Conservation (phyloP, 2,113 vertebrate genomes). For the Peucedramus taeniatus region DNA sequence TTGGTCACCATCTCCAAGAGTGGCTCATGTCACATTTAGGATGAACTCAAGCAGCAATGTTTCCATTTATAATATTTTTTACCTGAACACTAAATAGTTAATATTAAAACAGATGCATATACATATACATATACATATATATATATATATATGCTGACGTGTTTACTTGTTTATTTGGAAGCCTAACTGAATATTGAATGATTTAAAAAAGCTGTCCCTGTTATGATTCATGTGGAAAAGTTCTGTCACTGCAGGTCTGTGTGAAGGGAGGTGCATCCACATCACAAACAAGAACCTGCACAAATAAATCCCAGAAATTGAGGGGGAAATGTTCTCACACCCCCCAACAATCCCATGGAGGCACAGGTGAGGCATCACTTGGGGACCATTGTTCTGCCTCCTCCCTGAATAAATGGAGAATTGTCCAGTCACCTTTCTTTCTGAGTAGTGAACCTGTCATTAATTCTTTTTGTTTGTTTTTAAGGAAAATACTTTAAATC, state of each 20-base stretch:
- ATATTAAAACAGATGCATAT: background rate
- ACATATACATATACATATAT: too few species aligned
- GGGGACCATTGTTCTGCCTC: constrained; percentile 5
- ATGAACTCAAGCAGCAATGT: background rate
- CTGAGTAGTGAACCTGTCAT: constrained; percentile 28
- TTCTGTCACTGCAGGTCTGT: background rate
- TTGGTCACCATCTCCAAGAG: background rate
- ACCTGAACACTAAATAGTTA: background rate
- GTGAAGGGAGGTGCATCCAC: background rate
- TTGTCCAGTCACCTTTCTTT: constrained; percentile 34
- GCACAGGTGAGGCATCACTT: background rate
- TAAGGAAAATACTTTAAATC: constrained; percentile 21
- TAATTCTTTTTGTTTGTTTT: constrained; percentile 32
- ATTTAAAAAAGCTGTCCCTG: background rate
- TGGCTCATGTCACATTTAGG: fast-evolving
- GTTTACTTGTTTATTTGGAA: background rate
- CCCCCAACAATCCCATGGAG: background rate
- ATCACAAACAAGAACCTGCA: background rate
- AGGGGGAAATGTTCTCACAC: constrained; percentile 35
- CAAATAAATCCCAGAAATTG: constrained; percentile 7
- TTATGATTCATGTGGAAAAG: background rate
- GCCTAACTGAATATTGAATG: background rate
- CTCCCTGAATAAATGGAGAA: background rate
- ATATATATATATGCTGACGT: fast-evolving
- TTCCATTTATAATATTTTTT: background rate